Evolutionary conservation across 2,113 vertebrate genomes (phyloP), one percentile per base, ranked within the genome.

Genomic region (Tiliqua scincoides): DNA sequence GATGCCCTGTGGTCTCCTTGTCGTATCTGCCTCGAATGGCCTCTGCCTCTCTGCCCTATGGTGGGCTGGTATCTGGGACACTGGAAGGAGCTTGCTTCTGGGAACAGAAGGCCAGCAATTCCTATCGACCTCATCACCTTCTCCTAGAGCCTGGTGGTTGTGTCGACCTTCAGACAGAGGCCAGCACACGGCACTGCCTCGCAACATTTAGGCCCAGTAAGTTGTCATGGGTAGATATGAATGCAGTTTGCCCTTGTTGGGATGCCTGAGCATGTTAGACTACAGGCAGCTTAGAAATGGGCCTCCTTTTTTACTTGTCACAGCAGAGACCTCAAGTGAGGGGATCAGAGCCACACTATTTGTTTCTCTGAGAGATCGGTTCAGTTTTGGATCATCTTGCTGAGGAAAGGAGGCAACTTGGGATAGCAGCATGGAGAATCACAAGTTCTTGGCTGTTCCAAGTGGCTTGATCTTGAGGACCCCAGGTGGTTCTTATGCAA

Each of bases 31-130:
- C 99, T 0, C 96, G 96, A 15, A 96, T 97, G 32, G 96, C 97
- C 1, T 99, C 98, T 0, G 95, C 96, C 1, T 93, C 96, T 0
- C 97, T 99, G 91, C 98, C 98, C 0, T 97, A 95, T 0, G 98
- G 98, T 0, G 99, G 99, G 0, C 92, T 99, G 18, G 89, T 99
- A 48, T 98, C 98, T 10, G 98, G 99, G 70, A 98, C 97, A 1
- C 95, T 99, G 91, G 99, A 98, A 90, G 97, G 97, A 1, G 98
- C 96, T 1, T 98, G 97, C 82, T 99, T 99, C 91, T 99, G 99
- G 99, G 98, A 99, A 87, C 97, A 96, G 91, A 96, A 96, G 73
- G 93, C 91, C 25, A 97, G 91, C 52, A 94, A 93, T 86, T 95
- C 94, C 2, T 98, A 98, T 94, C 93, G 88, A 23, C 98, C 98